Conservation (phyloP, 2,113 vertebrate genomes). For the Stegastes partitus region DNA sequence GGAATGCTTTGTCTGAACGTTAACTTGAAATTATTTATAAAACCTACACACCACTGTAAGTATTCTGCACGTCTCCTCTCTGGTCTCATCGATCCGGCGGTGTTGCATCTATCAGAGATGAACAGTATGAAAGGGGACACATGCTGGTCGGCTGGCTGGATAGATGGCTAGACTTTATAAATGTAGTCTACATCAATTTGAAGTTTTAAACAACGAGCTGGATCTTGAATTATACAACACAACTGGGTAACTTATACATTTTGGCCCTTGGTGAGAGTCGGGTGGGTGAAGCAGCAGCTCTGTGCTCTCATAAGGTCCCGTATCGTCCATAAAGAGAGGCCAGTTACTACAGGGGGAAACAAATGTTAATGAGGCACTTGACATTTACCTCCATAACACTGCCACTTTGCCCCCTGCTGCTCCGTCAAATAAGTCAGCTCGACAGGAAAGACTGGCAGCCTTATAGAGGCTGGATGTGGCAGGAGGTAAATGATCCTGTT, state of each 20-base stretch:
- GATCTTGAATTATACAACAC: slow-evolving; percentile 5
- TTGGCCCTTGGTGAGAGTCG: slow-evolving; percentile 1
- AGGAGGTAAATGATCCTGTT: slow-evolving; percentile 14
- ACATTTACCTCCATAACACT: slow-evolving; percentile 80
- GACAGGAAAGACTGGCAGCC: slow-evolving; percentile 39
- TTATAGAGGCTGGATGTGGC: neutral
- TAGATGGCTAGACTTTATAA: neutral
- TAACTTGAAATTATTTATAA: neutral
- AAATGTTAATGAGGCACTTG: slow-evolving; percentile 84
- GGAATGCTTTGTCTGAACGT: neutral
- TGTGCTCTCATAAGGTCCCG: slow-evolving; percentile 20
- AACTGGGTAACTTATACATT: slow-evolving; percentile 4
- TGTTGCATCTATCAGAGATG: slow-evolving; percentile 10
- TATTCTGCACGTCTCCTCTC: neutral
- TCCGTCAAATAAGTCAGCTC: slow-evolving; percentile 61
- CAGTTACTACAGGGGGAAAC: slow-evolving; percentile 69
- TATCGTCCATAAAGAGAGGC: slow-evolving; percentile 40
- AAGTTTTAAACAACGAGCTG: neutral
- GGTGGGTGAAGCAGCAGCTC: slow-evolving; percentile 17
- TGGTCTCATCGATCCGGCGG: neutral
- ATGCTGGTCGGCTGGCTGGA: slow-evolving; percentile 9
- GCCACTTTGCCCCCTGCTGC: slow-evolving; percentile 73
- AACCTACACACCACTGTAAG: neutral
- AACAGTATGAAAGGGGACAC: slow-evolving; percentile 14
- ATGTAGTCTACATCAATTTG: neutral